Conservation (phyloP, 2,888 invertebrate species). For the Tiliacea citrago region DNA sequence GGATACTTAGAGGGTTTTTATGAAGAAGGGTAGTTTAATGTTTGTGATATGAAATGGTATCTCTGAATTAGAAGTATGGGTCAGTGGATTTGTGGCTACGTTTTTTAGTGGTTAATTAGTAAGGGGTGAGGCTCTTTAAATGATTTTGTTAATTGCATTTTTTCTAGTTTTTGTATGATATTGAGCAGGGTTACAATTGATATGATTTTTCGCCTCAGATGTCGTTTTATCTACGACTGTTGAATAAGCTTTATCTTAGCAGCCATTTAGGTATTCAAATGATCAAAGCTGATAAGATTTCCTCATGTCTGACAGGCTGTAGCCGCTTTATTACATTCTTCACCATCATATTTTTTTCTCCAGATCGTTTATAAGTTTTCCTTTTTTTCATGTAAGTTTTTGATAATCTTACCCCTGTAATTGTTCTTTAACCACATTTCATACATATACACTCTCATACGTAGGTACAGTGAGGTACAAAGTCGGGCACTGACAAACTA, state of each 20-base stretch:
- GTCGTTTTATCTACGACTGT: not conserved
- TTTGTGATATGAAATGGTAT: conserved; percentile 60
- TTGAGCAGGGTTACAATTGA: not conserved
- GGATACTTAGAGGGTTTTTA: conserved; percentile 73
- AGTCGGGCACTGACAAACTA: conserved; percentile 75
- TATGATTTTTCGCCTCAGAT: not conserved
- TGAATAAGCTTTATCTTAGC: not conserved
- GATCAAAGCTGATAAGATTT: not conserved
- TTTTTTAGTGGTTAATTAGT: conserved; percentile 51
- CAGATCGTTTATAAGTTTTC: not conserved
- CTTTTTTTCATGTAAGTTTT: not conserved
- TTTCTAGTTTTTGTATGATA: not conserved
- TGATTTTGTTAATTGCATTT: conserved; percentile 23
- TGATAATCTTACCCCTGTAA: not conserved
- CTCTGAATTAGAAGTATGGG: conserved; percentile 48
- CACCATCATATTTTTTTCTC: not conserved
- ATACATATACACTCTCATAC: not conserved
- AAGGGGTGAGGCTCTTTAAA: conserved; percentile 4
- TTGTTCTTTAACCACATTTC: not conserved
- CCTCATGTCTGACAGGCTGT: not conserved
- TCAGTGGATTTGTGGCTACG: conserved; percentile 28
- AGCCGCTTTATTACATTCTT: not conserved
- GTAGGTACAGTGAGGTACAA: conserved; percentile 45
- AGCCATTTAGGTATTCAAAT: not conserved
- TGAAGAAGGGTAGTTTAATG: conserved; percentile 66